Evolutionary conservation across 2,888 invertebrate genomes (phyloP), one percentile per base, ranked within the genome.

Genomic region (Dryobotodes eremita): DNA sequence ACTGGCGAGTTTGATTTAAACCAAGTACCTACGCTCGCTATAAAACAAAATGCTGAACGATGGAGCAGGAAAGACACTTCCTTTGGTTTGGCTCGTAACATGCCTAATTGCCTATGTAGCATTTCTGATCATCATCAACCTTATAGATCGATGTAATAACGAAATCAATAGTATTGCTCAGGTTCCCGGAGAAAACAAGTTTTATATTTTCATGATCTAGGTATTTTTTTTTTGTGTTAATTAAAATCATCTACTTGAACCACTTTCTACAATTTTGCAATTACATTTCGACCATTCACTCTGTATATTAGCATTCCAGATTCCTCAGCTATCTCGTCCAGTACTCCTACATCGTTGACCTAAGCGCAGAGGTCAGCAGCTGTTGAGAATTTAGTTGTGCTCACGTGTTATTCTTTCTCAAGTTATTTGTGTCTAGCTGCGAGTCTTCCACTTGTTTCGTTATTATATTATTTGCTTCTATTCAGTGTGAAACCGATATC

Each of bases 331-430:
- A 26, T 26, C 84, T 23, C 64, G 75, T 85, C 84, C 23, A 86
- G 85, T 8, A 2, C 11, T 13, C 20, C 4, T 59, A 74, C 15
- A 68, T 84, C 87, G 15, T 20, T 13, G 75, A 23, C 53, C 23
- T 55, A 86, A 90, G 90, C 90, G 90, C 90, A 78, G 87, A 89
- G 92, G 88, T 92, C 88, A 92, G 92, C 95, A 94, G 94, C 93
- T 95, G 95, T 94, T 91, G 92, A 90, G 94, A 95, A 93, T 95
- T 94, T 92, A 94, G 94, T 94, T 95, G 92, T 83, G 91, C 90
- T 90, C 94, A 92, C 93, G 93, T 94, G 95, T 94, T 95, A 94
- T 95, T 94, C 94, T 92, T 93, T 93, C 90, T 85, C 89, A 90
- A 93, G 93, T 94, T 94, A 94, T 95, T 95, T 93, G 92, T 93